Conservation (phyloP, 2,113 vertebrate genomes). For the Scortum barcoo region DNA sequence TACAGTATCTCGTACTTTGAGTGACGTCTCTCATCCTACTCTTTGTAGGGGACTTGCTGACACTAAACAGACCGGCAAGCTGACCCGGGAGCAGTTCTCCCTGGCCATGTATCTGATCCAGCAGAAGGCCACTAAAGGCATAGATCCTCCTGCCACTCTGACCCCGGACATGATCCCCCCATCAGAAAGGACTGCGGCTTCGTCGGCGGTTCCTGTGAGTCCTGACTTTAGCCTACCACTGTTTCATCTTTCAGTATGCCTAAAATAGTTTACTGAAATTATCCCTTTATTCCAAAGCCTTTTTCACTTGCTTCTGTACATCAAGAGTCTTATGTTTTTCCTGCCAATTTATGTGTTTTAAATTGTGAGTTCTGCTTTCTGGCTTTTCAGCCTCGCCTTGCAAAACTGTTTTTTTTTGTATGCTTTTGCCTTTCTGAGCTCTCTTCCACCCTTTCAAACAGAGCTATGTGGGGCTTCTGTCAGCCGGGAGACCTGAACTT, state of each 20-base stretch:
- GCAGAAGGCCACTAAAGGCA: constrained; percentile 92
- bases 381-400: not conserved
- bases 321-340: not conserved
- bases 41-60: constrained; percentile 93
- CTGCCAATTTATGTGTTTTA: constrained; percentile 7
- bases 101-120: constrained; percentile 98
- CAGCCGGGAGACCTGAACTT: constrained; percentile 84
- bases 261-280: not conserved
- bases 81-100: constrained; percentile 95
- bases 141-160: constrained; percentile 92
- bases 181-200: constrained; percentile 86
- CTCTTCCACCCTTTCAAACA: constrained; percentile 71
- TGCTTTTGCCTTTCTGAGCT: constrained; percentile 38
- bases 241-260: not conserved
- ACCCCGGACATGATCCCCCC: constrained; percentile 96
- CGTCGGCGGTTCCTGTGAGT: constrained; percentile 84
- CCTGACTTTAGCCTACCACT: not conserved
- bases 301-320: constrained; percentile 2
- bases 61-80: constrained; percentile 92
- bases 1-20: not conserved
- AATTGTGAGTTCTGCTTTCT: constrained; percentile 9
- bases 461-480: constrained; percentile 84
- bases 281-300: not conserved
- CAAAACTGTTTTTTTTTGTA: constrained; percentile 23
- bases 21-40: not conserved